Evolutionary conservation across 2,113 vertebrate species (phyloP).

Genomic region (Aepyceros melampus): DNA sequence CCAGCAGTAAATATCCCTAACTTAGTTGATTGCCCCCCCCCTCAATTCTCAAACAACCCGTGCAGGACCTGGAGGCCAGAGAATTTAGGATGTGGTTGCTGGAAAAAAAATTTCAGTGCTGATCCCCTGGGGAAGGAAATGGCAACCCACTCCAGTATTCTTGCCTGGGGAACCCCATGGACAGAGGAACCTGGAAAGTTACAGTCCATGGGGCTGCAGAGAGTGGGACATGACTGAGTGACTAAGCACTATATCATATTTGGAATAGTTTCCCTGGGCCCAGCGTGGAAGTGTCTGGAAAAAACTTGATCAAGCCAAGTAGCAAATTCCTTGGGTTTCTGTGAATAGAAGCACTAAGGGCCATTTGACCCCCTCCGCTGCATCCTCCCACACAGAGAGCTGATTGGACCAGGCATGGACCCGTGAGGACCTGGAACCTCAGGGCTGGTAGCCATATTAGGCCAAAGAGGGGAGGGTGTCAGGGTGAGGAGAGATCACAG

Average conservation of each 20-base stretch:
- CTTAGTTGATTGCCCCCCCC: neutral
- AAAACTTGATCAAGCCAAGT: neutral
- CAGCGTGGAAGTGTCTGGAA: neutral
- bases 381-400: neutral
- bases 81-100: neutral
- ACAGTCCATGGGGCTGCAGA: neutral
- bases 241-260: neutral
- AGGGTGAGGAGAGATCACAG: neutral
- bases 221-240: neutral
- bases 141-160: neutral
- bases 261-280: neutral
- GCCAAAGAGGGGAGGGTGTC: neutral
- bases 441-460: neutral
- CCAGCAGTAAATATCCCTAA: neutral
- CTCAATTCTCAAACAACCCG: neutral
- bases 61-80: neutral
- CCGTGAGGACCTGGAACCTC: neutral
- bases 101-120: neutral
- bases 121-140: neutral
- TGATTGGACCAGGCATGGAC: neutral
- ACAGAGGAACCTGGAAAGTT: neutral
- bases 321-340: constrained; percentile 21
- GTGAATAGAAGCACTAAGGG: neutral
- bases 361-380: neutral
- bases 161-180: neutral